Conservation (phyloP, 2,888 invertebrate species). For the Nomada fucata region DNA sequence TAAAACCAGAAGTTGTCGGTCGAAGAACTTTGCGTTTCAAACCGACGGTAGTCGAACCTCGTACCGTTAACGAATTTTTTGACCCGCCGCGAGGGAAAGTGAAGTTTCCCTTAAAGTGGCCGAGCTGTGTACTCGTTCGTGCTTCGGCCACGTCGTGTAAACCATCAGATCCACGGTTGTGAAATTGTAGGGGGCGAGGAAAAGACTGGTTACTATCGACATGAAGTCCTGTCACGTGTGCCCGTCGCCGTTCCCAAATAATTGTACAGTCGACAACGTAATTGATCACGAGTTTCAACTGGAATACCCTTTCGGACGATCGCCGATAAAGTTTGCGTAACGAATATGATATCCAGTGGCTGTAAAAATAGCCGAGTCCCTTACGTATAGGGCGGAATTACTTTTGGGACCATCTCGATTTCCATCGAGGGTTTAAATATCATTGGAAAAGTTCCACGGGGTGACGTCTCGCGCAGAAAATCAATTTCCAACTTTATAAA, state of each 20-base stretch:
- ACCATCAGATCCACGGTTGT: conserved; percentile 18
- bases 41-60: not conserved
- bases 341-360: not conserved
- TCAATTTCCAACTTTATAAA: not conserved
- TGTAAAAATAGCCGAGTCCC: not conserved
- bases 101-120: not conserved
- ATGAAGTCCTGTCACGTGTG: conserved; percentile 37
- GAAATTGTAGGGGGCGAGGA: not conserved
- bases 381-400: too few relatives aligned
- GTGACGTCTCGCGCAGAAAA: not conserved
- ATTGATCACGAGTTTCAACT: conserved; percentile 30
- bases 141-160: conserved; percentile 30
- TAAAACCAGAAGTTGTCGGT: not conserved
- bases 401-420: too few relatives aligned
- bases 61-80: conserved; percentile 18
- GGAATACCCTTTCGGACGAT: not conserved
- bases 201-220: not conserved
- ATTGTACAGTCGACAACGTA: conserved; percentile 18
- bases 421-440: not conserved
- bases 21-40: not conserved
- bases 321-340: not conserved
- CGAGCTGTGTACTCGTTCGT: not conserved
- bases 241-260: conserved; percentile 24
- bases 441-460: not conserved
- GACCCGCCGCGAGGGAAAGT: not conserved